Conservation (phyloP, 2,113 vertebrate species). For the Ictalurus furcatus region DNA sequence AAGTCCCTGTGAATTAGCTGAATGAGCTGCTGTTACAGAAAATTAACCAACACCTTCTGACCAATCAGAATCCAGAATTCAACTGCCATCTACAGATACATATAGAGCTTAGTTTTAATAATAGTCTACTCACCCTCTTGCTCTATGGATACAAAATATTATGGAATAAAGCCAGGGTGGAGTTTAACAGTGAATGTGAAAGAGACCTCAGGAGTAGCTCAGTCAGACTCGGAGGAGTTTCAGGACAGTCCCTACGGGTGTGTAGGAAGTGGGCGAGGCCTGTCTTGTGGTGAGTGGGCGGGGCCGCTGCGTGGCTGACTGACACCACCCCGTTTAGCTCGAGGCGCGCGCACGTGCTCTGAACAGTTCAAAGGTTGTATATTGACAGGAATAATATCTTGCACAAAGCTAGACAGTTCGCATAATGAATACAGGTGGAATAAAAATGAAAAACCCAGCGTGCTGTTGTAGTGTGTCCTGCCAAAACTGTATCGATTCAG, state of each 20-base stretch:
- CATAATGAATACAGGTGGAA: too few species aligned
- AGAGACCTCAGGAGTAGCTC: not conserved
- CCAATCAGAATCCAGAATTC: not conserved
- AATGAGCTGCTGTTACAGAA: not conserved
- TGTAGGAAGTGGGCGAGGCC: slow-evolving; percentile 13
- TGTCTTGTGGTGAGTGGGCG: not conserved
- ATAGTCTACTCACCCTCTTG: slow-evolving; percentile 20
- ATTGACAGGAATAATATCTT: not conserved
- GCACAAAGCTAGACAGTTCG: not conserved
- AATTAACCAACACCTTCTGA: not conserved
- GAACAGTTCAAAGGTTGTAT: slow-evolving; percentile 6
- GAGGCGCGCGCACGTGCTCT: slow-evolving; percentile 20
- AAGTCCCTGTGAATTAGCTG: not conserved
- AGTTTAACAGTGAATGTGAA: not conserved
- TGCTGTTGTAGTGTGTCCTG: not conserved
- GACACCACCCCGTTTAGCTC: slow-evolving; percentile 8
- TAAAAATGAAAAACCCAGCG: too few species aligned
- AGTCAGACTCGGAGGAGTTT: not conserved
- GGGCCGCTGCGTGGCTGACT: not conserved
- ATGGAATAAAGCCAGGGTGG: not conserved
- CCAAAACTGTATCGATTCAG: not conserved
- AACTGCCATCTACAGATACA: not conserved
- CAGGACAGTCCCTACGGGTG: not conserved
- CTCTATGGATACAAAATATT: not conserved
- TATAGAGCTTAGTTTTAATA: not conserved